These are phyloP conservation scores for Sycon ciliatum DNA, from an alignment of 37 sponge, comb jelly and placozoan species.

Conservation along the genomic window DNA sequence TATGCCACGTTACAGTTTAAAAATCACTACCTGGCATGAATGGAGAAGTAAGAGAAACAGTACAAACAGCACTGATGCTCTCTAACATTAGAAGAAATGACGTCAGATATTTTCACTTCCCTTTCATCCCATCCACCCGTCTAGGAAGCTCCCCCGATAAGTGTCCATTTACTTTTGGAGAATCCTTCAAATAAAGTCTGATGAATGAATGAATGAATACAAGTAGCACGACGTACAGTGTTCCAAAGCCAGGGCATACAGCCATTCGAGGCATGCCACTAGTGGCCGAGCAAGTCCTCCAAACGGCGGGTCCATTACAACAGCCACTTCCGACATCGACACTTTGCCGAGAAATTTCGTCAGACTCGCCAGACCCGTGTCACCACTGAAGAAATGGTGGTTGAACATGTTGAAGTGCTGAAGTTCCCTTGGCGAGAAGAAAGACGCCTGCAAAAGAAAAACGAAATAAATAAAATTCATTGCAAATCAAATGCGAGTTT, in stretches of 20 bases:
- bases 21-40: no score
- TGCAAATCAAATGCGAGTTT: background rate
- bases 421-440: constrained; percentile 38
- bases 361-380: background rate
- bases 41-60: no score
- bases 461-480: background rate
- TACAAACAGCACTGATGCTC: no score
- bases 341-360: constrained; percentile 1
- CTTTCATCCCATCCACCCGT: no score
- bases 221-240: no score
- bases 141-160: no score
- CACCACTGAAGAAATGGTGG: constrained; percentile 53
- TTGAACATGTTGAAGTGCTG: constrained; percentile 85
- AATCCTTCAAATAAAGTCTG: no score
- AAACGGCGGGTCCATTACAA: constrained; percentile 84
- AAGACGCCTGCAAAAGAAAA: constrained; percentile 49
- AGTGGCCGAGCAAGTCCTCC: constrained; percentile 66
- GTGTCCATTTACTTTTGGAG: no score
- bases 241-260: constrained; percentile 55
- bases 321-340: background rate
- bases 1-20: no score
- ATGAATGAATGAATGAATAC: no score
- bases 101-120: no score
- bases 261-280: constrained; percentile 20
- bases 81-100: no score